Conservation (phyloP, 2,113 vertebrate genomes). For the Scomber japonicus region DNA sequence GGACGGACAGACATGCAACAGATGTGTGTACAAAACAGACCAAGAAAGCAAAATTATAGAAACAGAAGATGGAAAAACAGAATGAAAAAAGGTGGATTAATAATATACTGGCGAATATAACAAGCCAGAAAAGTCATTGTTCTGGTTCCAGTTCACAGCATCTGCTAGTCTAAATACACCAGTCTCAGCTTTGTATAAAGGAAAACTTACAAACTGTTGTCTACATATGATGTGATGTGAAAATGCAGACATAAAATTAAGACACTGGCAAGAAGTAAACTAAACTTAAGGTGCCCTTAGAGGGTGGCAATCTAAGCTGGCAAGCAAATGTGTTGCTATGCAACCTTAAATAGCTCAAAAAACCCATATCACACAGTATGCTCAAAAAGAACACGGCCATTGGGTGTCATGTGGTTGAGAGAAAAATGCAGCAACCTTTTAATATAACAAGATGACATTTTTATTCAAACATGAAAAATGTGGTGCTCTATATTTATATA, state of each 20-base stretch:
- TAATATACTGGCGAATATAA: not conserved
- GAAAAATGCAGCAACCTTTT: conserved; percentile 6
- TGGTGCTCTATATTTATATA: not conserved
- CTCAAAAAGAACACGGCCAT: conserved; percentile 32
- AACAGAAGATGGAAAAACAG: too few species aligned
- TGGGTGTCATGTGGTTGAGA: conserved; percentile 2
- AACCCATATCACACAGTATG: not conserved
- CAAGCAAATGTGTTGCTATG: conserved; percentile 59
- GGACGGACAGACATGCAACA: too few species aligned
- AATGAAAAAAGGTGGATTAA: too few species aligned
- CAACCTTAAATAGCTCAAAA: conserved; percentile 43
- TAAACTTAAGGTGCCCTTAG: conserved; percentile 23
- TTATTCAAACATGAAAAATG: not conserved
- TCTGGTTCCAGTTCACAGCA: too few species aligned
- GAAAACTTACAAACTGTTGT: too few species aligned
- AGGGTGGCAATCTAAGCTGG: conserved; percentile 8
- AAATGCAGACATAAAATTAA: not conserved
- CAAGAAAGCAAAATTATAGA: too few species aligned
- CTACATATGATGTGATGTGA: not conserved
- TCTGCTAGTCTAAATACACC: too few species aligned
- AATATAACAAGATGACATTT: conserved; percentile 10
- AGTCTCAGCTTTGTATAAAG: too few species aligned
- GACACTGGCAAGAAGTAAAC: not conserved
- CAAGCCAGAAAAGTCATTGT: not conserved
- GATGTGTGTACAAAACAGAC: too few species aligned